Evolutionary conservation across 1,140 invertebrate species (phyloP).

Genomic region (Ceratina calcarata): DNA sequence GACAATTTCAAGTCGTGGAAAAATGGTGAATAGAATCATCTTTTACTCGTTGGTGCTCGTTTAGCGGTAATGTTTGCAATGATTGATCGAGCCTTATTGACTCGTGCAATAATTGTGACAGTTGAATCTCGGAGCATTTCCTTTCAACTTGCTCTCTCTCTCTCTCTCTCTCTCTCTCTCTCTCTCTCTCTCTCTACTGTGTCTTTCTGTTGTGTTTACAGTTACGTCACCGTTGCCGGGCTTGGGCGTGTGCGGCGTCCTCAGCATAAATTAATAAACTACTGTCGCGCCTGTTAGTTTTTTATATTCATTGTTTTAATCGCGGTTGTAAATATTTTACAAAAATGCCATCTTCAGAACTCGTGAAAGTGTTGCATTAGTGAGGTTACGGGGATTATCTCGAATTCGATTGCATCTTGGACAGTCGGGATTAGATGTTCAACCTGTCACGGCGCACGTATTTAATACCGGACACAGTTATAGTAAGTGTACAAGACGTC

Average conservation of each 20-base stretch:
- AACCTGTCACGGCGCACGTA: neutral
- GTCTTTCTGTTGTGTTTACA: conserved; percentile 67
- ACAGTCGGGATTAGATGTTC: too few relatives aligned
- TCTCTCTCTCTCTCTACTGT: neutral
- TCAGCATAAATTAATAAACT: conserved; percentile 69
- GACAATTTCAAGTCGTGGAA: too few relatives aligned
- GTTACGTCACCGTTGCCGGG: conserved; percentile 65
- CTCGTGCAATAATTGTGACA: too few relatives aligned
- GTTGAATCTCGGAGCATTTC: neutral
- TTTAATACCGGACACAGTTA: neutral
- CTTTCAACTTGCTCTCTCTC: conserved; percentile 21
- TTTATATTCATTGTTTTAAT: neutral
- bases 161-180: neutral
- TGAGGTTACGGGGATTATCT: neutral
- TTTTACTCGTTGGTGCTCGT: too few relatives aligned
- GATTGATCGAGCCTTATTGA: too few relatives aligned
- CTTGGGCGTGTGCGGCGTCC: conserved; percentile 44
- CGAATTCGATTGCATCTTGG: neutral
- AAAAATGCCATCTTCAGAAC: neutral
- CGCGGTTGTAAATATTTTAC: neutral
- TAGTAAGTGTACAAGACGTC: neutral
- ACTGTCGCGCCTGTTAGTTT: conserved; percentile 22
- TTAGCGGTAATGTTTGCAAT: too few relatives aligned
- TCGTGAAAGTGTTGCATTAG: neutral
- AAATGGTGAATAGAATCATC: too few relatives aligned